A percentile compares a stretch with the other conserved stretches of the same genome.
phyloP scores from a whole-genome alignment of 1,140 invertebrate species.

The Ganaspis sp. region DNA sequence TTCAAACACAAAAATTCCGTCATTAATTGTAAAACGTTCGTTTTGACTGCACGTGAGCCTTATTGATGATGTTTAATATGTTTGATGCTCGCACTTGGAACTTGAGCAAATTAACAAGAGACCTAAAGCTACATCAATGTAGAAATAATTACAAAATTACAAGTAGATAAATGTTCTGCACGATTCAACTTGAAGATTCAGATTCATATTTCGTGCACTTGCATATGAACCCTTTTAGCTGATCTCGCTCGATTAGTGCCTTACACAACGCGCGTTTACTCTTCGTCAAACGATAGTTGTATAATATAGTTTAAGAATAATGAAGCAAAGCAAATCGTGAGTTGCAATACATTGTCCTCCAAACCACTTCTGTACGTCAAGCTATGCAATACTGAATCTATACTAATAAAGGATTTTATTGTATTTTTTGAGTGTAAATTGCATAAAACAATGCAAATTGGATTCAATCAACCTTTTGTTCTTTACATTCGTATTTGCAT shows the following conservation, averaged over 20 bases:
- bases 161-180: background rate
- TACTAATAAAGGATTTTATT: background rate
- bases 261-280: constrained; percentile 27
- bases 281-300: constrained; percentile 18
- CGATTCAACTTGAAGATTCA: background rate
- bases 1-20: background rate
- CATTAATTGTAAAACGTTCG: background rate
- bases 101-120: background rate
- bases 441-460: no score
- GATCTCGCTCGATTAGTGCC: constrained; percentile 10
- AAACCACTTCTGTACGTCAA: background rate
- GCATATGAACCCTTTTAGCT: constrained; percentile 22
- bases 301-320: constrained; percentile 21
- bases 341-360: constrained; percentile 19
- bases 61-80: background rate
- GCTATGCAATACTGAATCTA: background rate
- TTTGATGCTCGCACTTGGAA: background rate
- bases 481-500: background rate
- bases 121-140: background rate
- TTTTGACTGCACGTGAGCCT: background rate
- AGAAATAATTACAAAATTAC: constrained; percentile 23
- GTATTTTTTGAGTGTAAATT: background rate
- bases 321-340: constrained; percentile 22
- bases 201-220: constrained; percentile 26
- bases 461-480: background rate